phyloP scores from a whole-genome alignment of 92 coral and sea anemone species.

The Ricordea florida region DNA sequence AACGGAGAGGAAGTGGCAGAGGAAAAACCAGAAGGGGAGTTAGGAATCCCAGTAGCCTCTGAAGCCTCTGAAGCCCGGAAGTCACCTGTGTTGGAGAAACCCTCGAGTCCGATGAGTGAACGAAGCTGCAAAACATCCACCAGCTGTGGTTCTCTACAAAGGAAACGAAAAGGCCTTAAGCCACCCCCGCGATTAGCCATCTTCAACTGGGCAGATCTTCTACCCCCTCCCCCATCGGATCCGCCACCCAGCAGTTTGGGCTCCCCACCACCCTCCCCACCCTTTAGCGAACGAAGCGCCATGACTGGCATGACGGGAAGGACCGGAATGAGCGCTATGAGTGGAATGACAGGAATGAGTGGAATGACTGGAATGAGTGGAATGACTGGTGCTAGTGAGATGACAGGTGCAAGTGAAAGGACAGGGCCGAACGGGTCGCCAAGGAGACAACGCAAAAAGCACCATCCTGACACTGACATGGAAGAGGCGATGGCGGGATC shows the following conservation, averaged over 20 bases:
- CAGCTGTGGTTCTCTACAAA: slow-evolving; percentile 58
- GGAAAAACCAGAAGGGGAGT: background rate
- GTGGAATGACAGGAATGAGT: slow-evolving; percentile 76
- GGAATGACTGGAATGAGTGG: slow-evolving; percentile 83
- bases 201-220: slow-evolving; percentile 97
- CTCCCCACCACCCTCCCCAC: slow-evolving; percentile 98
- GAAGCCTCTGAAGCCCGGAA: slow-evolving; percentile 4
- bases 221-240: slow-evolving; percentile 96
- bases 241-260: slow-evolving; percentile 99
- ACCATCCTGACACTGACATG: background rate
- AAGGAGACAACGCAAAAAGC: background rate
- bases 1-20: slow-evolving; percentile 29
- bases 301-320: slow-evolving; percentile 94
- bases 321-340: slow-evolving; percentile 85
- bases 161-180: slow-evolving; percentile 81
- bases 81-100: slow-evolving; percentile 7
- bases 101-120: slow-evolving; percentile 76
- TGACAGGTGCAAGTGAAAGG: slow-evolving; percentile 75
- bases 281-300: slow-evolving; percentile 90
- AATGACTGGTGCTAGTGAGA: slow-evolving; percentile 39
- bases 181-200: slow-evolving; percentile 95
- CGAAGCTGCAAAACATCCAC: slow-evolving; percentile 83
- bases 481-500: slow-evolving; percentile 30
- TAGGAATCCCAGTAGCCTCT: too few species aligned
- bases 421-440: slow-evolving; percentile 67